Evolutionary conservation across 2,888 invertebrate genomes (phyloP).

Genomic region (Diadromus collaris): DNA sequence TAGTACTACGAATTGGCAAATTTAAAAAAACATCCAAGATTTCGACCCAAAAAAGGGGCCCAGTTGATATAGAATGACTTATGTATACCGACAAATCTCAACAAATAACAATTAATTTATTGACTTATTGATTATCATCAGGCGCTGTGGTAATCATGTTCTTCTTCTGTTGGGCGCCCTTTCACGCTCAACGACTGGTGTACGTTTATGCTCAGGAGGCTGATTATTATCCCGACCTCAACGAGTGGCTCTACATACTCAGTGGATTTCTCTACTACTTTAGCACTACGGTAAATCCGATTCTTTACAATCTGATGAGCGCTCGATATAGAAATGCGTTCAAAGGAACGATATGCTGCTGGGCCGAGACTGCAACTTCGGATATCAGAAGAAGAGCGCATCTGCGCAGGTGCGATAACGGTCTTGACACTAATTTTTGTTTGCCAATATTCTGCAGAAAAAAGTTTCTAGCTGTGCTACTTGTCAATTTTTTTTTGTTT

Average conservation of each 20-base stretch:
- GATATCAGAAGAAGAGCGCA: constrained; percentile 64
- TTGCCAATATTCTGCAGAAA: too few relatives aligned
- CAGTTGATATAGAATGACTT: too few relatives aligned
- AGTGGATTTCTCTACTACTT: constrained; percentile 93
- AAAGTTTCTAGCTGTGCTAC: background rate
- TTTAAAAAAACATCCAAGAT: too few relatives aligned
- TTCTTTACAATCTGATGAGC: constrained; percentile 92
- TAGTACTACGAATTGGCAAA: too few relatives aligned
- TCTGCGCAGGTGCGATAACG: constrained; percentile 53
- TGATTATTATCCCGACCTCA: constrained; percentile 85
- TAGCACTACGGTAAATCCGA: constrained; percentile 91
- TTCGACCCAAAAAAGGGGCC: too few relatives aligned
- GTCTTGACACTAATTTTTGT: background rate
- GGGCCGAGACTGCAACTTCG: constrained; percentile 10
- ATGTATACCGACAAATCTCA: too few relatives aligned
- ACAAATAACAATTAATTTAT: background rate
- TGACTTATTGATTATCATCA: constrained; percentile 79
- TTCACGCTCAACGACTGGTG: constrained; percentile 94
- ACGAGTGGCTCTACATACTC: constrained; percentile 90
- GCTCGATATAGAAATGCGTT: constrained; percentile 89
- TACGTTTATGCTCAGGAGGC: constrained; percentile 87
- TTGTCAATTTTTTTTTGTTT: background rate
- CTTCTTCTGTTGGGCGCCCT: constrained; percentile 98
- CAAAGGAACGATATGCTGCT: constrained; percentile 87
- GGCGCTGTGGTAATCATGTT: constrained; percentile 96